Evolutionary conservation across 2,113 vertebrate genomes (phyloP), one percentile per base, ranked within the genome.

Genomic region (Tonatia bakeri): DNA sequence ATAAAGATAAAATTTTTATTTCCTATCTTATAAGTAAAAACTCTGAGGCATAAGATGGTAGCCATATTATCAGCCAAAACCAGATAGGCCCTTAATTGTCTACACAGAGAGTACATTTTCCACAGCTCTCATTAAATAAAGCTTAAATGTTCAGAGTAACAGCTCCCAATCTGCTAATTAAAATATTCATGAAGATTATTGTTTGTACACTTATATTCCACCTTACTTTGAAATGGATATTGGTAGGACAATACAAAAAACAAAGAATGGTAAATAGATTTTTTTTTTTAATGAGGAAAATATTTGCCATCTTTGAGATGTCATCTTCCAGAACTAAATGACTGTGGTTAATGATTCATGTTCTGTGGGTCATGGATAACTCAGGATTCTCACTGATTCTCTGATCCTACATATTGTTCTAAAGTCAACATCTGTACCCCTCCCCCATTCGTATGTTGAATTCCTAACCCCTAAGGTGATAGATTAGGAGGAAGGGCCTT

Each of bases 101-200:
- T 40, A 45, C 5, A 31, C 0, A 45, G 40, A 69, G 3, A 40
- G 4, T 24, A 12, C 12, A 5, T 38, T 79, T 75, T 86, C 54
- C n/a, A 75, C 3, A 91, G 31, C 26, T 16, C 26, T 67, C 45
- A 17, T 86, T 61, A 93, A 90, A 64, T 13, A 47, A 89, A 82
- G 45, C 64, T 13, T 47, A 26, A 43, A 75, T 93, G 38, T 19
- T 79, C 54, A 73, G 70, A 28, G 38, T 36, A 92, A 72, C 13
- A 90, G 94, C 19, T 56, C 0, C 73, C 50, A 84, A 65, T 69
- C 54, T 94, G 61, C 50, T 8, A 81, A 95, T 47, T 90, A 86
- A 97, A 98, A 96, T 93, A 92, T 79, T 87, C 50, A 90, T 89
- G 16, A 90, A 15, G 54, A 65, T 77, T 85, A 79, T 33, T 92